Evolutionary conservation across 2,797 vertebrate genomes (phyloP), one percentile per base, ranked within the genome.

Genomic region (Aldrovandia affinis): DNA sequence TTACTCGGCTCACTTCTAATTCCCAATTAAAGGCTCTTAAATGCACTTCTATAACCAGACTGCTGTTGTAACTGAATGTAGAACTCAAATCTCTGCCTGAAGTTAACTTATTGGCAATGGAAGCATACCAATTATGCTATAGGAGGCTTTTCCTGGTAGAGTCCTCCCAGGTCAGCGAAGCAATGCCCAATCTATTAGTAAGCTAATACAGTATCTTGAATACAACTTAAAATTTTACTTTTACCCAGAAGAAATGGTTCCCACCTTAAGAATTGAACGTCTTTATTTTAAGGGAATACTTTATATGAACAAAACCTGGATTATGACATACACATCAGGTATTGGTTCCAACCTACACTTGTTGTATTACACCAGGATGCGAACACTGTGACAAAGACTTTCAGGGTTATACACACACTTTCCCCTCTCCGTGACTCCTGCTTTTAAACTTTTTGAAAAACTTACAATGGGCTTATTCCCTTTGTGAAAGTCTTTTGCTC

Each of bases 1-100:
- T n/a, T 77, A n/a, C 73, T 77, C 33, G 12, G 22, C 22, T 77
- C 25, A n/a, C 5, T 10, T 39, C 42, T 77, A 77, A 77, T 25
- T 47, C 42, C 73, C 73, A 44, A 44, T 25, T 77, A 77, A 77
- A 77, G 73, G 22, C 73, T 44, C 73, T 25, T 77, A n/a, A 65
- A 73, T 6, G 39, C 68, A 39, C 18, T 20, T 73, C 33, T n/a
- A 42, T 73, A 18, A 15, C 33, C 68, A 42, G 36, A 8, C 36
- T 39, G 68, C 33, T 20, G 30, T 36, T 70, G 33, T 36, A 18
- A 75, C 10, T 39, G 70, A 75, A 75, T 75, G 20, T 44, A 25
- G 18, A 22, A 25, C 36, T 25, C 5, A 79, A 80, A 36, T 12
- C 28, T 80, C 28, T 55, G 78, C 30, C 42, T 20, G 8, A 47